These are phyloP conservation scores for Ennomos quercinarius DNA, from an alignment of 2,888 invertebrate genomes.

Conservation along the genomic window DNA sequence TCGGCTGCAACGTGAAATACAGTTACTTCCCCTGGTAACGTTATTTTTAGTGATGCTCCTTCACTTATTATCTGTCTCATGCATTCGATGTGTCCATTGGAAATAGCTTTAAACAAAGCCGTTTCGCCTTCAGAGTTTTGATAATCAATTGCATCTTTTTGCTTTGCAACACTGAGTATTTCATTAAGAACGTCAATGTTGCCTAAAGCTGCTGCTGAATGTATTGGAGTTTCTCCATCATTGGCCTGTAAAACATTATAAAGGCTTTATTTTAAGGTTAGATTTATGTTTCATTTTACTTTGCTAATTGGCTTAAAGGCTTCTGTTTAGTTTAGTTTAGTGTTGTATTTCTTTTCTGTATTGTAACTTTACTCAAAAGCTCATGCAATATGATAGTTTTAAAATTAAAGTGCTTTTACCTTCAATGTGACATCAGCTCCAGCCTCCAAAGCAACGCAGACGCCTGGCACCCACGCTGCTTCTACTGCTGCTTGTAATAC, in stretches of 20 bases:
- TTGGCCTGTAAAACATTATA: slow-evolving; percentile 61
- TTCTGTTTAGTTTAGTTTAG: too few relatives aligned
- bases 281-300: not conserved
- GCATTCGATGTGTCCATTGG: slow-evolving; percentile 70
- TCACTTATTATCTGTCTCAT: slow-evolving; percentile 73
- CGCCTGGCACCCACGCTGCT: slow-evolving; percentile 80
- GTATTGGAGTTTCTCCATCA: slow-evolving; percentile 82
- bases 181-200: slow-evolving; percentile 79
- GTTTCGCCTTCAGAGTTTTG: slow-evolving; percentile 80
- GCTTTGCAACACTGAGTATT: slow-evolving; percentile 79
- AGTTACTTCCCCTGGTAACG: slow-evolving; percentile 76
- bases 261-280: too few relatives aligned
- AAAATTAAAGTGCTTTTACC: slow-evolving; percentile 49
- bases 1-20: slow-evolving; percentile 87
- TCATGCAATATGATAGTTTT: too few relatives aligned
- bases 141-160: slow-evolving; percentile 75
- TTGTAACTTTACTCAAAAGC: too few relatives aligned
- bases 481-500: slow-evolving; percentile 81
- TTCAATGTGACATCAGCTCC: slow-evolving; percentile 80
- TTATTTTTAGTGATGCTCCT: slow-evolving; percentile 75
- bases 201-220: slow-evolving; percentile 81
- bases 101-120: slow-evolving; percentile 77
- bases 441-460: slow-evolving; percentile 79
- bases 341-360: too few relatives aligned
- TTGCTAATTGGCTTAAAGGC: too few relatives aligned